Base-by-base conservation (phyloP, 2,113 vertebrate genomes). In the Copsychus sechellarum region DNA sequence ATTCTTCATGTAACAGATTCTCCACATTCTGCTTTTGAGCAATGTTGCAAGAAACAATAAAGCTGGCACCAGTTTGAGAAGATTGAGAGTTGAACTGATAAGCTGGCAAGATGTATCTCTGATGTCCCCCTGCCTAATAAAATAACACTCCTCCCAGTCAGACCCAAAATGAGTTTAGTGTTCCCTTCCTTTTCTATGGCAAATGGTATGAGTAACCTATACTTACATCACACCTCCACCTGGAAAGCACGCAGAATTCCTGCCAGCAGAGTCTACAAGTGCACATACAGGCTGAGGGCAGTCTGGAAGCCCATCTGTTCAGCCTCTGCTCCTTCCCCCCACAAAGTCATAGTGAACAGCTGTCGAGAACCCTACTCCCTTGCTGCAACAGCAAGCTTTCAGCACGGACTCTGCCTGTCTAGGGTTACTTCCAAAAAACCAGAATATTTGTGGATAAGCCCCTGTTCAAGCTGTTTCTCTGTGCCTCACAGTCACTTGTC, bases 271-370 rank as follows among this genome's bases (percentile, higher is more conserved):
- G 29, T 38, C 74, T 42, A 57, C 8, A 28, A 26, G 50, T 31
- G 40, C 45, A 61, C 2, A 6, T 2, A 26, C 5, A 71, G 17
- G 13, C 47, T 0, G 0, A 48, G 47, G 33, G 18, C 15, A 79
- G 16, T 6, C 81, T 60, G 26, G n/a, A 72, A 79, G 15, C 6
- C 50, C 18, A 31, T 38, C 34, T 74, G 9, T 70, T 31, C 40
- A 65, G 61, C 29, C n/a, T 66, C 71, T 61, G 33, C 8, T 65
- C 40, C 81, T 82, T 70, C 36, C 31, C 31, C 26, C 3, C 23
- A 51, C 53, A 43, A 86, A 65, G 13, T 11, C 51, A 38, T 19
- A 57, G 26, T 29, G 36, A 93, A 61, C 56, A 86, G 61, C 57
- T 71, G 17, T n/a, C 77, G 86, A 25, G 34, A 87, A 43, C 57